Base-by-base conservation (phyloP, 2,797 vertebrate species). In the Leptatherina wallacei region DNA sequence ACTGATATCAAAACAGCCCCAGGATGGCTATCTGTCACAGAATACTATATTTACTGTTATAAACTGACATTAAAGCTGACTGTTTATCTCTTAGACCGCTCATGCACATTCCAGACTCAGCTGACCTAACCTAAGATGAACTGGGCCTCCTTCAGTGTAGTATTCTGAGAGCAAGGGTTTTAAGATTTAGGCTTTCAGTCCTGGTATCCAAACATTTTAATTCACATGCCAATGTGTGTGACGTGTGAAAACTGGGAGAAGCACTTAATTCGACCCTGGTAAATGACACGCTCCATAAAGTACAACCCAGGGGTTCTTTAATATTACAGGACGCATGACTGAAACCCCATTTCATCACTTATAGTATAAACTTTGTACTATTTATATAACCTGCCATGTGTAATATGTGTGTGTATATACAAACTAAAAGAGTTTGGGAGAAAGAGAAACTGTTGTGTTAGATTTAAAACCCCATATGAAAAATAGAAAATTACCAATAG, bases 221-320 rank as follows among this genome's bases (percentile, higher is more conserved):
- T 87, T 80, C 66, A 54, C 78, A 71, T 69, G 61, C 60, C 32
- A 13, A 73, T 87, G 74, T 69, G 65, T 75, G 78, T 73, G 65
- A 85, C 71, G 85, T 89, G 85, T 79, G 72, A 82, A 88, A 87
- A 75, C 67, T 66, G 65, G 73, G 32, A 73, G 71, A 83, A 62
- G 71, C 67, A 74, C 83, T 75, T 88, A 81, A 89, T 90, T 88
- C 81, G 67, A 52, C 30, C 60, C 56, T 36, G 38, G 61, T 49
- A 77, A 87, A 88, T 83, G 54, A 83, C 80, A 81, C 30, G 58
- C 64, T 80, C 55, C 16, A 73, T 86, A 76, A 86, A 82, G 35
- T 60, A 69, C 57, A 47, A 47, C 6, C 30, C 66, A 65, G 59
- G 52, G 49, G 65, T 61, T 68, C 61, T 84, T 71, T 81, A 76